Evolutionary conservation across 2,888 invertebrate species (phyloP), one percentile per base, ranked within the genome.

Genomic region (Himalopsyche japonica): DNA sequence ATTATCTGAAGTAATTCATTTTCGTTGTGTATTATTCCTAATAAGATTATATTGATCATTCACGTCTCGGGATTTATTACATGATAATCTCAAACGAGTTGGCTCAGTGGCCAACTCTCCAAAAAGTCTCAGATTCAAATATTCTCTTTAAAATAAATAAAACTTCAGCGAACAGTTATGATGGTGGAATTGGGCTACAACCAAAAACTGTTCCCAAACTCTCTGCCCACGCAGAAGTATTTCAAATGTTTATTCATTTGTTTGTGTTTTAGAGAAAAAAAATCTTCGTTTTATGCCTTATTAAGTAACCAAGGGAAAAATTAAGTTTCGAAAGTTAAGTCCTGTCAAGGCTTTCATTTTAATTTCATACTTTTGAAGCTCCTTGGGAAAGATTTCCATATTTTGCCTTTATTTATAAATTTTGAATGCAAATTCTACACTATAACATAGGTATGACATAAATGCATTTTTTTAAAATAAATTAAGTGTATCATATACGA

Each of bases 61-160:
- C 30, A 30, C 20, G 18, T 77, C n/a, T 32, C n/a, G 43, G 32
- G 34, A 18, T 34, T 24, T 3, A 15, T 37, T 37, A 12, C 34
- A 37, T 43, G 43, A 37, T 20, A 77, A 37, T 37, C 77, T 24
- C 43, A 43, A 77, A 77, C 77, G 77, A 77, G 37, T 77, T 77
- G 77, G 77, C 77, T 37, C 43, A 34, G 77, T 24, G 77, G 77
- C 77, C 77, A 77, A 77, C 34, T 77, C 77, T 77, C 34, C 77
- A 34, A 77, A 77, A 43, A 37, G 43, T 43, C 34, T 34, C 34
- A 77, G 77, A 77, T 77, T 77, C 77, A 77, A 77, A 77, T 77
- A 77, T 77, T 77, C 77, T 77, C 37, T 77, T 77, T 37, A 20
- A 77, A 77, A 77, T 77, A 77, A 77, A 77, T 77, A 77, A 18